Evolutionary conservation across 2,888 invertebrate species (phyloP), one percentile per base, ranked within the genome.

Genomic region (Andrena marginata): DNA sequence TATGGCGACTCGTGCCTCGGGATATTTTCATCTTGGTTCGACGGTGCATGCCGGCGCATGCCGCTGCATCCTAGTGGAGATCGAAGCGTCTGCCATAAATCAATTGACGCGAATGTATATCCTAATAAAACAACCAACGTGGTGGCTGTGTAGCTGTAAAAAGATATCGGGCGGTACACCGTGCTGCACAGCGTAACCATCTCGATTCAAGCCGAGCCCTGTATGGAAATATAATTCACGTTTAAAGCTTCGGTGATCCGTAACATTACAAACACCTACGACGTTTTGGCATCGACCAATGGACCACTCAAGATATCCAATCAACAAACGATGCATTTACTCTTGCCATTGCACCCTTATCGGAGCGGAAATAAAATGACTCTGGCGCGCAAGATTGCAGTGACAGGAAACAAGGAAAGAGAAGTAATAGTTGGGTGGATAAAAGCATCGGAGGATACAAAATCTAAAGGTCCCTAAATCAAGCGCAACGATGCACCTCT

Each of bases 61-160:
- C 33, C 54, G 54, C 59, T 59, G 56, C 48, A 48, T 69, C 60
- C 59, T 51, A 29, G 77, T 70, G 59, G 26, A 63, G 79, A 73
- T 62, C 77, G 64, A 42, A 72, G 26, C 67, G 64, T 67, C 54
- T 29, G 79, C 76, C 60, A 80, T 87, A 87, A 87, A 87, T 87
- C 81, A 85, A 81, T 74, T 64, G 49, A 62, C 75, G 73, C 42
- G 79, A 81, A 83, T 75, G 83, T 76, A 83, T 85, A 77, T 80
- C 69, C 73, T 83, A 81, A 87, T 87, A 87, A 87, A 87, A 83
- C 72, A 54, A 84, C 60, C 73, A 64, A 69, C 84, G 78, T 71
- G 63, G 49, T 70, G 49, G 54, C 48, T 26, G 71, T 31, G 63
- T 69, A 26, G 65, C 69, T 56, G 77, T 73, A 79, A 84, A 74